Evolutionary conservation across 2,888 invertebrate genomes (phyloP), one percentile per base, ranked within the genome.

Genomic region (Linyphia triangularis): DNA sequence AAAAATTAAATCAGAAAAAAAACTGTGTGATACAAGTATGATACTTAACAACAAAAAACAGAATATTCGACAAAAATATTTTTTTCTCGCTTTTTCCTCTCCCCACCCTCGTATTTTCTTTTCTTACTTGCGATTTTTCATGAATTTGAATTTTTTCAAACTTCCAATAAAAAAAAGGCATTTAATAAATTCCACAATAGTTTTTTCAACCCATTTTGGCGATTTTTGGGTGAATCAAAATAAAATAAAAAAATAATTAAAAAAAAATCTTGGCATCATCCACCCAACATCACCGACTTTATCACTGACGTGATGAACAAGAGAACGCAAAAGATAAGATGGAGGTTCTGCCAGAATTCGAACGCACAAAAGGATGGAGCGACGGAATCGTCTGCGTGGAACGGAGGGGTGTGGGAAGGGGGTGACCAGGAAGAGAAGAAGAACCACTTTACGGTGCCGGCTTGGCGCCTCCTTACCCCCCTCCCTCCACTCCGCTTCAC

Each of bases 401-500:
- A 19, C 70, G 37, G 77, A 69, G 43, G 67, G 77, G 28, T 1
- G 37, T 37, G 85, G 22, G 72, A 5, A 30, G 69, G 61, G 30
- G 22, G 63, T 9, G 57, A 33, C 33, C 28, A 81, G 57, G 65
- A 81, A 65, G 75, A 81, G 37, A 69, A 73, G 73, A 81, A 81
- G 81, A 86, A 73, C 81, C 79, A 81, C 75, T 86, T 81, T 81
- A 86, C 86, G 81, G 75, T 86, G 86, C 86, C 86, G 86, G 33
- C 73, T 73, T 86, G 86, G 86, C 86, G 86, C 86, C 86, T 86
- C 51, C 57, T 67, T 81, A 43, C 43, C 73, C 57, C 30, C 37
- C 75, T 73, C 37, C 28, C 70, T 10, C 61, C 13, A 22, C 61
- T 26, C 22, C 13, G 3, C 10, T 26, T 43, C 24, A 10, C 43